A percentile compares a stretch with the other conserved stretches of the same genome.
phyloP scores from a whole-genome alignment of 2,797 vertebrate species.

The Microctenopoma lineatum region DNA sequence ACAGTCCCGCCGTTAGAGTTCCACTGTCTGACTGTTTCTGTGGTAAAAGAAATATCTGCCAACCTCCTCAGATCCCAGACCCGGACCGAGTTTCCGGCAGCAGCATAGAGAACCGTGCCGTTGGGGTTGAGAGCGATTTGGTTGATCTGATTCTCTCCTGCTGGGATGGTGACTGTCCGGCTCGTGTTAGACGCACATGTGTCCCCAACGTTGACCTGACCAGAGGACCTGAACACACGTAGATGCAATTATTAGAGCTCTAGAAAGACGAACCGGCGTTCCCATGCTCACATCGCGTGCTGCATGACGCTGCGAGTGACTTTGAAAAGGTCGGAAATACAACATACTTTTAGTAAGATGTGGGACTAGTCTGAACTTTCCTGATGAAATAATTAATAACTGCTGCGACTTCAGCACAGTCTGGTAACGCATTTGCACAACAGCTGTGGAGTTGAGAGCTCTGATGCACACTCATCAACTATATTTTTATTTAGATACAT shows the following conservation, averaged over 20 bases:
- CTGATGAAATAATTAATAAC: background rate
- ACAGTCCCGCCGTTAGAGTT: too few species aligned
- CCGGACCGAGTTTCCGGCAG: slow-evolving; percentile 94
- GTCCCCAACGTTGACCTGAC: slow-evolving; percentile 91
- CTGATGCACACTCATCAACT: background rate
- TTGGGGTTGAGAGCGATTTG: slow-evolving; percentile 94
- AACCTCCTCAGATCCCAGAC: slow-evolving; percentile 98
- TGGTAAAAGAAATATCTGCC: background rate
- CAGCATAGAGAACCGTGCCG: slow-evolving; percentile 93
- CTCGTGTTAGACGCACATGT: slow-evolving; percentile 88
- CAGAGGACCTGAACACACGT: slow-evolving; percentile 87
- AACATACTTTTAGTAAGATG: background rate
- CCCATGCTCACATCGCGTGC: too few species aligned
- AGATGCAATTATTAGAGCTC: background rate
- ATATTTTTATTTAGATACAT: background rate
- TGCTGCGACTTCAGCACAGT: background rate
- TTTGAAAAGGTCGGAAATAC: background rate
- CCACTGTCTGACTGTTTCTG: background rate
- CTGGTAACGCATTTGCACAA: background rate
- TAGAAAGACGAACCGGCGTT: background rate
- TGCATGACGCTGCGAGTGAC: background rate
- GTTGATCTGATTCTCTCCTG: slow-evolving; percentile 97
- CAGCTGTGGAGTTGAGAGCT: background rate
- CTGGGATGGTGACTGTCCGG: slow-evolving; percentile 91
- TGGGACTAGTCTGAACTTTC: background rate